phyloP scores from a whole-genome alignment of 2,888 invertebrate species.

The Sarcophaga variegata region DNA sequence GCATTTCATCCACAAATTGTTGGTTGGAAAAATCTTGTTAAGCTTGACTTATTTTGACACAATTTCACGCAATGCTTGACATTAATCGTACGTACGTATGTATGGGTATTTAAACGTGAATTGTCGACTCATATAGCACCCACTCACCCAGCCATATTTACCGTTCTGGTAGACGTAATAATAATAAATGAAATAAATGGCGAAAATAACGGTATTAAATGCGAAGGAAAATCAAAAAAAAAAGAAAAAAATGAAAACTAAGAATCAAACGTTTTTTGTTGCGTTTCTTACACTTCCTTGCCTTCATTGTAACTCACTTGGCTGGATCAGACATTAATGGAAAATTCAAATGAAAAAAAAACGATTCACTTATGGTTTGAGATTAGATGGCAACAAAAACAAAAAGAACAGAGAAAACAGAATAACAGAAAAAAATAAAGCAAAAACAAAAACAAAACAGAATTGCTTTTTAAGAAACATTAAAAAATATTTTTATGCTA shows the following conservation, averaged over 20 bases:
- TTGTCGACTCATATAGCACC: constrained; percentile 15
- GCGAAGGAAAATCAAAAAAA: neutral
- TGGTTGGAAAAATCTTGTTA: constrained; percentile 58
- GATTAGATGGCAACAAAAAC: constrained; percentile 24
- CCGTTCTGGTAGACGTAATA: neutral
- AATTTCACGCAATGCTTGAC: constrained; percentile 69
- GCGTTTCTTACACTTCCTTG: neutral
- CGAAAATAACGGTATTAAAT: neutral
- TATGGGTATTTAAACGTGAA: neutral
- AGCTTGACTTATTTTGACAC: constrained; percentile 69
- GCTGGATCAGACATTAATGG: neutral
- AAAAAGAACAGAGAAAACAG: constrained; percentile 9
- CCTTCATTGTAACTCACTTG: neutral
- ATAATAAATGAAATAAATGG: constrained; percentile 33
- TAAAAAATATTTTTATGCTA: constrained; percentile 55
- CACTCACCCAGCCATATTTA: neutral
- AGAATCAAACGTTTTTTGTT: constrained; percentile 14
- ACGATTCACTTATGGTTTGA: constrained; percentile 24
- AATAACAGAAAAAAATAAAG: neutral
- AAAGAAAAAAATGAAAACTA: neutral
- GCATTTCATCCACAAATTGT: constrained; percentile 41
- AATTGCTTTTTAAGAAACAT: constrained; percentile 59
- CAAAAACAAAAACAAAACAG: neutral
- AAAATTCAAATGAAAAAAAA: constrained; percentile 15
- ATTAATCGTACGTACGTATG: constrained; percentile 17